Percentiles rank a stretch among this genome's conserved stretches.
Evolutionary conservation across 2,888 invertebrate genomes (phyloP).

Genomic region (Agonopterix arenella): DNA sequence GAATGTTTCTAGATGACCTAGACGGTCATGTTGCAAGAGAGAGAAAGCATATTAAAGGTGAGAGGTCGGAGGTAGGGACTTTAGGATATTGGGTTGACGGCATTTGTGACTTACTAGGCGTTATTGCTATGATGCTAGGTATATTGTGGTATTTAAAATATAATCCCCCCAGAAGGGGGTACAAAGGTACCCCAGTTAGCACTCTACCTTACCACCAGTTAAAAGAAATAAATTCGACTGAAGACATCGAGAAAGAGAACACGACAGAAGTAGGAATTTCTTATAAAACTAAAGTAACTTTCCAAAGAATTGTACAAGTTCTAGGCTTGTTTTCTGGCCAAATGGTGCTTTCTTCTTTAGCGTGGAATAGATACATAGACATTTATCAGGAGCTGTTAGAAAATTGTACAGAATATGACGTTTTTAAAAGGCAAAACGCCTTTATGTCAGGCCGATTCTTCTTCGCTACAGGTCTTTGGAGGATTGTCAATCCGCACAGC

Average conservation of each 20-base stretch:
- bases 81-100: constrained; percentile 90
- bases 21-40: constrained; percentile 92
- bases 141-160: constrained; percentile 81
- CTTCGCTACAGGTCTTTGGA: constrained; percentile 84
- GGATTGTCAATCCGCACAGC: constrained; percentile 87
- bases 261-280: constrained; percentile 72
- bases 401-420: constrained; percentile 69
- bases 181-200: constrained; percentile 78
- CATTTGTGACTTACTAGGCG: constrained; percentile 87
- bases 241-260: constrained; percentile 64
- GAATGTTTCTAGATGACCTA: constrained; percentile 90
- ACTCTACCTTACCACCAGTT: constrained; percentile 69
- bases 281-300: constrained; percentile 82
- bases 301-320: constrained; percentile 80
- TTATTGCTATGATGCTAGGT: constrained; percentile 83
- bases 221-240: constrained; percentile 57
- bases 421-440: constrained; percentile 70
- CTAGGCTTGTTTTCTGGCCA: constrained; percentile 82
- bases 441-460: constrained; percentile 86
- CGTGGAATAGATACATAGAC: constrained; percentile 91
- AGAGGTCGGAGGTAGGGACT: constrained; percentile 87
- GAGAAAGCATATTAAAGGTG: constrained; percentile 84
- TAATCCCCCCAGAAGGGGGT: constrained; percentile 85
- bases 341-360: constrained; percentile 83
- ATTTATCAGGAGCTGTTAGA: constrained; percentile 87